Percentiles rank a stretch among this genome's conserved stretches.
phyloP scores from a whole-genome alignment of 2,888 invertebrate genomes.

The Eupithecia subfuscata region DNA sequence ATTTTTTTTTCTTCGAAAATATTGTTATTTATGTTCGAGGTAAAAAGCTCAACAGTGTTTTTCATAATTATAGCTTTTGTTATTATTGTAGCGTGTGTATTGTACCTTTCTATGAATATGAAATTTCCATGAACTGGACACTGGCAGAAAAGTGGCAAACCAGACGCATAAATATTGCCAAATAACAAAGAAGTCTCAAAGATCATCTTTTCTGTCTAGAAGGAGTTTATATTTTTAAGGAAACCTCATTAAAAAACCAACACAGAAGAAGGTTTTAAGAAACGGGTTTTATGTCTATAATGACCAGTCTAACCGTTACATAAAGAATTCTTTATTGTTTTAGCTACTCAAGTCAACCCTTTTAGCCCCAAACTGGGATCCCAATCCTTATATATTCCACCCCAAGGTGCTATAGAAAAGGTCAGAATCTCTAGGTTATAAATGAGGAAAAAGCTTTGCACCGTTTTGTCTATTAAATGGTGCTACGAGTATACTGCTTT shows the following conservation, averaged over 20 bases:
- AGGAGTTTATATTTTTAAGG: neutral
- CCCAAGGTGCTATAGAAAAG: slow-evolving; percentile 5
- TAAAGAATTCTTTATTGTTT: slow-evolving; percentile 11
- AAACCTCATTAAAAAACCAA: neutral
- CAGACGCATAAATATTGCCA: neutral
- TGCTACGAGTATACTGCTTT: neutral
- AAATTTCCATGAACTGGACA: neutral
- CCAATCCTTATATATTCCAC: slow-evolving; percentile 19
- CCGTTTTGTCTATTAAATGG: slow-evolving; percentile 1
- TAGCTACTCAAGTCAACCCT: neutral
- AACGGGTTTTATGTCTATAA: neutral
- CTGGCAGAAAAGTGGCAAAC: neutral
- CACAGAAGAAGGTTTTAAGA: neutral
- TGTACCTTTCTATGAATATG: neutral
- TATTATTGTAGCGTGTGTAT: neutral
- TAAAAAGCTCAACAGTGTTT: too few species aligned
- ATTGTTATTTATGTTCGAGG: too few species aligned
- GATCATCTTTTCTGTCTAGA: too few species aligned
- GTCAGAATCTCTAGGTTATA: slow-evolving; percentile 5
- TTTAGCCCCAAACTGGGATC: neutral
- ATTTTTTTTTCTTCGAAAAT: too few species aligned
- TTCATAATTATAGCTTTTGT: too few species aligned
- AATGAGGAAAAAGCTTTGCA: slow-evolving; percentile 4
- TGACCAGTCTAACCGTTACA: neutral
- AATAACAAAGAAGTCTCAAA: neutral